Evolutionary conservation across 2,888 invertebrate species (phyloP), one percentile per base, ranked within the genome.

Genomic region (Ectemnius continuus): DNA sequence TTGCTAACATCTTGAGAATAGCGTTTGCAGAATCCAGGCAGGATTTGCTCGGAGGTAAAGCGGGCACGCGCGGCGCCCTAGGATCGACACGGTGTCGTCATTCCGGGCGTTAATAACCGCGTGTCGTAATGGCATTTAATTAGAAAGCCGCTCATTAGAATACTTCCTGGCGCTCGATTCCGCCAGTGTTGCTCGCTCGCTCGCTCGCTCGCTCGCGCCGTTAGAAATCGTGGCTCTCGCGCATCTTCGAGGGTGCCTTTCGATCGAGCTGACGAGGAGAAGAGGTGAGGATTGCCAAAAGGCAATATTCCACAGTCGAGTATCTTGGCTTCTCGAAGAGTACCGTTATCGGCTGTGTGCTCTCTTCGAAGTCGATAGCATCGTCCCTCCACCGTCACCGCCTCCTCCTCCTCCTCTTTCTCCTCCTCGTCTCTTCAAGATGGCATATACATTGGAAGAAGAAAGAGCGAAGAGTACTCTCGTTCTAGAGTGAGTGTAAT

Each of bases 331-430:
- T 52, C 18, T 6, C 36, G 63, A 62, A 59, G 70, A 71, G 67
- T 86, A 87, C 86, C 86, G 86, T 86, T 86, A 86, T 78, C 85
- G 86, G 86, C 88, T 86, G 85, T 87, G 8, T n/a, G n/a, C n/a
- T n/a, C 11, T 87, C 79, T 74, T 79, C 78, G 66, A 61, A 75
- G 61, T 16, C 52, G 52, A 52, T 52, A 16, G 36, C 8, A 52
- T 52, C 47, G 47, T 47, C 2, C 47, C 47, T 11, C 47, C 2
- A n/a, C 2, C 47, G 11, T n/a, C 47, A n/a, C 47, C n/a, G 13
- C n/a, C n/a, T 47, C 16, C 52, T 48, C 48, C 48, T 48, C 16
- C 52, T 48, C 48, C 48, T 48, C 16, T 2, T 20, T 2, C 20
- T 23, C 23, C 23, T 23, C 23, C 3, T 23, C 23, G 3, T 3